A percentile compares a stretch with the other conserved stretches of the same genome.
These are phyloP conservation scores for Agrochola litura DNA, from an alignment of 2,888 invertebrate species.

Conservation along the genomic window DNA sequence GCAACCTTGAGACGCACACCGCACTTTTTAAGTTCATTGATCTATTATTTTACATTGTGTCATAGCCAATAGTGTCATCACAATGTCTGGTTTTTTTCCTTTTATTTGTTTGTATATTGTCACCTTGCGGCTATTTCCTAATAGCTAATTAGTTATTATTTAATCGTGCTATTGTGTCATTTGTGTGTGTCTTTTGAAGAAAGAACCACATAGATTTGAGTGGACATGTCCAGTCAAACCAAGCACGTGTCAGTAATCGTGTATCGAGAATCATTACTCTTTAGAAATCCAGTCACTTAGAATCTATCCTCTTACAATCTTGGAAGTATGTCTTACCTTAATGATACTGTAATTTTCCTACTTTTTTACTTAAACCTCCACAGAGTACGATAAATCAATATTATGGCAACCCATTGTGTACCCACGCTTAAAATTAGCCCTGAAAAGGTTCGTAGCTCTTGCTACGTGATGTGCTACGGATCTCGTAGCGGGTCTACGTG, in stretches of 20 bases:
- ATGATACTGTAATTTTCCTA: background rate
- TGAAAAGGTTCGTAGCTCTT: conserved; percentile 54
- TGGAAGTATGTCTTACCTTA: background rate
- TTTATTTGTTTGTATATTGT: no score
- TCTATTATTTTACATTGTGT: no score
- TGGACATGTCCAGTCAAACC: background rate
- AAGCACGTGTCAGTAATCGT: background rate
- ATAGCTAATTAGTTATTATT: no score
- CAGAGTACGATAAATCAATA: conserved; percentile 30
- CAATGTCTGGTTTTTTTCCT: no score
- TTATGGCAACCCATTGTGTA: background rate
- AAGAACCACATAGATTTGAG: no score
- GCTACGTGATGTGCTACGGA: conserved; percentile 60
- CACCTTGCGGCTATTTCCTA: no score
- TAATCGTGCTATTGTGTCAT: no score
- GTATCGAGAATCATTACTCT: background rate
- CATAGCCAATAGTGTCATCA: no score
- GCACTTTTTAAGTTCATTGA: no score
- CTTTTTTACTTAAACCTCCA: background rate
- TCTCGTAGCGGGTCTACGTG: conserved; percentile 57
- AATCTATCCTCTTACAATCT: background rate
- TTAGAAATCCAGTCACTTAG: background rate
- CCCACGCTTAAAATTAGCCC: background rate
- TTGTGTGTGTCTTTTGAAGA: no score
- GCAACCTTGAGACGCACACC: no score